Base-by-base conservation (phyloP, 2,888 invertebrate species). In the Drosophila macrospina region DNA sequence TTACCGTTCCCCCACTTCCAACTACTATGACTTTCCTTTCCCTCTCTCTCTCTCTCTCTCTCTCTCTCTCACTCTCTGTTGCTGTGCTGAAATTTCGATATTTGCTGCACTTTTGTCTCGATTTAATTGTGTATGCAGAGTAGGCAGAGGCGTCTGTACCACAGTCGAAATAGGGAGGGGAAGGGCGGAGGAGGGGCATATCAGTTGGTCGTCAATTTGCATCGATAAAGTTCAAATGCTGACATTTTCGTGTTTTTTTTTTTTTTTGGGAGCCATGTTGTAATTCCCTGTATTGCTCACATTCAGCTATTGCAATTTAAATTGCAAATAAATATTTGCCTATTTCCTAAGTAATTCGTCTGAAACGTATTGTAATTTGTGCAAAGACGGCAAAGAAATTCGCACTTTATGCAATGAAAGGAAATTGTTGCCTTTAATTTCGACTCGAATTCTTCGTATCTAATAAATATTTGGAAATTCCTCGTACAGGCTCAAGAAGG, bases 121-220 rank as follows among this genome's bases (percentile, higher is more conserved):
- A 59, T 70, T 83, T 86, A 86, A 83, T 83, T 83, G 78, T 61
- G 62, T 65, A 61, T 77, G 56, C 75, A 45, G 64, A 56, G 56
- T 64, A 60, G 60, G 42, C 60, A 68, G 54, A 52, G 48, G 62
- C 55, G 50, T 62, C 39, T 59, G 37, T 36, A 28, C 24, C 61
- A 55, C 61, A 57, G n/a, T 16, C 52, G 30, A 20, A 57, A n/a
- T 47, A n/a, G 3, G 20, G 20, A 20, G 20, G 20, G 20, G 3
- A 20, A 3, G 20, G 54, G 48, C 30, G 56, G 62, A 20, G 20
- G 20, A 50, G 48, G 36, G 56, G 62, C n/a, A 7, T n/a, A 42
- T 36, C 47, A 54, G 41, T 7, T 56, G 59, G 62, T 50, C 55
- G 20, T 69, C 56, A 69, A 74, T 74, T 64, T 57, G 57, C 57